Percentiles rank a stretch among this genome's conserved stretches.
Evolutionary conservation across 2,113 vertebrate species (phyloP).

Genomic region (Carassius auratus): DNA sequence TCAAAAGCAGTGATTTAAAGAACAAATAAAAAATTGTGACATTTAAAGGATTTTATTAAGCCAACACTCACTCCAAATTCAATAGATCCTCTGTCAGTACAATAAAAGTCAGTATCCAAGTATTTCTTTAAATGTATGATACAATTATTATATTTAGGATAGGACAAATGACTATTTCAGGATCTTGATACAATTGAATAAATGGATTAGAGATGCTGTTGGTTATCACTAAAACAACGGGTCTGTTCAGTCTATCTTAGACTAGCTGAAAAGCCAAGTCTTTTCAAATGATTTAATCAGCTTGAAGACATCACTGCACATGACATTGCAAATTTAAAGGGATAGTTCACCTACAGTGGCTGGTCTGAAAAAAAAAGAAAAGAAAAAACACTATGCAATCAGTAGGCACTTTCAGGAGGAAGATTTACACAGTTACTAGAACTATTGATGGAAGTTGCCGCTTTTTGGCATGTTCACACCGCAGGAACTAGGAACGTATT

Average conservation of each 20-base stretch:
- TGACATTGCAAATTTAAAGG: neutral
- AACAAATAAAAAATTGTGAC: neutral
- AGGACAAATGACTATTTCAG: neutral
- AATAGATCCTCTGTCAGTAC: neutral
- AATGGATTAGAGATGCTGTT: neutral
- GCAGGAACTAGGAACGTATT: no score
- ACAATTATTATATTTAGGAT: neutral
- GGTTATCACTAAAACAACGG: constrained; percentile 6
- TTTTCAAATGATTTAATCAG: neutral
- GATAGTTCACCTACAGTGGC: no score
- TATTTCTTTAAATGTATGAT: neutral
- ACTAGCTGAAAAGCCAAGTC: neutral
- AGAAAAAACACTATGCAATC: no score
- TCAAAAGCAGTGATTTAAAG: neutral
- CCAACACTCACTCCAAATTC: neutral
- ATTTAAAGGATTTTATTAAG: neutral
- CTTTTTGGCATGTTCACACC: no score
- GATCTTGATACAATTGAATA: neutral
- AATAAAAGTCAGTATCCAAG: neutral
- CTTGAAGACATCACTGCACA: neutral
- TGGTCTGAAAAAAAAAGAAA: no score
- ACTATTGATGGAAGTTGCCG: no score
- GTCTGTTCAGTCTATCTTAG: neutral
- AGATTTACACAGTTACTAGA: no score
- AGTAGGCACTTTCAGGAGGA: no score